A percentile compares a stretch with the other conserved stretches of the same genome.
These are phyloP conservation scores for Amblyraja radiata DNA, from an alignment of 2,797 vertebrate species.

Conservation along the genomic window DNA sequence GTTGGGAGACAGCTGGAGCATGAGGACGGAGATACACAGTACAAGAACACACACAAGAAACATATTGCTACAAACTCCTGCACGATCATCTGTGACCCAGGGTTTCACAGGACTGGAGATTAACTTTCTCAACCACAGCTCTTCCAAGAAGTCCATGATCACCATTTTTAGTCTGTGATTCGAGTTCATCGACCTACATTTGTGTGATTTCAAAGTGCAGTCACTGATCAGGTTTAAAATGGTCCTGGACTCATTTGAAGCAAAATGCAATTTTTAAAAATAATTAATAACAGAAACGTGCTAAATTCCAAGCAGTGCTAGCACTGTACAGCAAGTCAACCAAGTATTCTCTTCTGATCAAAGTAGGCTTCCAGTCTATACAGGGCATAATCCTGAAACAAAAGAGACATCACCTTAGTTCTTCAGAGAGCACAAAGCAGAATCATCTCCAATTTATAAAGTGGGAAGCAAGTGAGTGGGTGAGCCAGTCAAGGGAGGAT, in stretches of 20 bases:
- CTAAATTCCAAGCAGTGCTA: background rate
- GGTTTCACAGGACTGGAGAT: background rate
- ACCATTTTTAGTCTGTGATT: background rate
- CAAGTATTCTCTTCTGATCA: constrained; percentile 73
- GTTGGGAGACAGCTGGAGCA: background rate
- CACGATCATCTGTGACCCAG: background rate
- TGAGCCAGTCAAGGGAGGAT: too few relatives aligned
- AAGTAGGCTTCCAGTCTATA: constrained; percentile 82
- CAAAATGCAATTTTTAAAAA: background rate
- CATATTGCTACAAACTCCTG: background rate
- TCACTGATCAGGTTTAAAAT: background rate
- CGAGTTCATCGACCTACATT: background rate
- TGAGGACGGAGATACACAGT: background rate
- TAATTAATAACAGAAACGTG: background rate
- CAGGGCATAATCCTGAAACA: constrained; percentile 76
- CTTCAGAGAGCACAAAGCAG: background rate
- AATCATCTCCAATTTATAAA: background rate
- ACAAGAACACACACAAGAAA: background rate
- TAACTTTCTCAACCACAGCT: too few relatives aligned
- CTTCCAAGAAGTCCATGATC: too few relatives aligned
- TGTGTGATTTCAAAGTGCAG: background rate
- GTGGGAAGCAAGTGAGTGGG: too few relatives aligned
- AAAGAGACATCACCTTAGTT: background rate
- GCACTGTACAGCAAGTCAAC: constrained; percentile 40
- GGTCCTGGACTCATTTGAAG: background rate